phyloP scores from a whole-genome alignment of 2,888 invertebrate species.

The Eilema depressum region DNA sequence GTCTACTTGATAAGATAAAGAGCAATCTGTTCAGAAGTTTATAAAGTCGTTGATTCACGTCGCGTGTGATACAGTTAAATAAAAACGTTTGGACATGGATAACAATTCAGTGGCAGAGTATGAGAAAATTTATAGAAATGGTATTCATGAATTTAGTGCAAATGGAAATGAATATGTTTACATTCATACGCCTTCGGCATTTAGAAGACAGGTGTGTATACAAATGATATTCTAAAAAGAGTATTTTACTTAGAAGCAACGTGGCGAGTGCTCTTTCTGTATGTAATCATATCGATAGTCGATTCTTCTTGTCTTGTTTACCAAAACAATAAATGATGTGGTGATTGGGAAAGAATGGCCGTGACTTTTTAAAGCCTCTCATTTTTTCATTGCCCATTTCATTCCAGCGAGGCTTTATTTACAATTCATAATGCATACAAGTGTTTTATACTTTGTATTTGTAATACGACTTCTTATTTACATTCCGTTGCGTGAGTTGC shows the following conservation, averaged over 20 bases:
- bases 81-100: constrained; percentile 65
- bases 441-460: constrained; percentile 3
- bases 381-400: neutral
- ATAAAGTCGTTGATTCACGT: constrained; percentile 54
- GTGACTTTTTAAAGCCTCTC: neutral
- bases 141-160: constrained; percentile 59
- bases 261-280: neutral
- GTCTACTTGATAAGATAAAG: constrained; percentile 67
- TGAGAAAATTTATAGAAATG: constrained; percentile 71
- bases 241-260: neutral
- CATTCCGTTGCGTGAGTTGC: constrained; percentile 27
- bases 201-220: constrained; percentile 77
- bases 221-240: neutral
- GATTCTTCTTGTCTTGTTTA: neutral
- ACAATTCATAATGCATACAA: neutral
- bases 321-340: neutral
- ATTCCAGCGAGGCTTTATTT: neutral
- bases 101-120: constrained; percentile 66
- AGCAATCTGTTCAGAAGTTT: constrained; percentile 55
- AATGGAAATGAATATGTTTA: constrained; percentile 50
- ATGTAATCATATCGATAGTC: neutral
- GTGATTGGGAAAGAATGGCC: neutral
- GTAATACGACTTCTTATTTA: neutral
- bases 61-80: constrained; percentile 61
- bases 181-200: constrained; percentile 56